Conservation (phyloP, 2,113 vertebrate genomes). For the Rhineura floridana region DNA sequence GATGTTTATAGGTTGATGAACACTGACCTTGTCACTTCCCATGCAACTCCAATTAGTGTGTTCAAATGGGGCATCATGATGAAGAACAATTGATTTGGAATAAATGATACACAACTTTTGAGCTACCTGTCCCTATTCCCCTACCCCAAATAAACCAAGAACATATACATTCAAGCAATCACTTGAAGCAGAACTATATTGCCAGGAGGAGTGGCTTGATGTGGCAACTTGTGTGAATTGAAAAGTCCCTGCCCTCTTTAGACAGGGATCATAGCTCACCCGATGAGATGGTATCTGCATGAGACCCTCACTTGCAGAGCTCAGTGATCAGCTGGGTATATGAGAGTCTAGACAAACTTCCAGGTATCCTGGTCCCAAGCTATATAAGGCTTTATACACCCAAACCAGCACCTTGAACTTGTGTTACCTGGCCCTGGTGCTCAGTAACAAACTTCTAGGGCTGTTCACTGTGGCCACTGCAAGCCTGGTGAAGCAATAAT, state of each 20-base stretch:
- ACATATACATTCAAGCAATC: background rate
- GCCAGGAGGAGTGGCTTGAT: background rate
- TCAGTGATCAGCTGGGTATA: too few relatives aligned
- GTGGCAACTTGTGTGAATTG: background rate
- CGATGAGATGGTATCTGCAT: too few relatives aligned
- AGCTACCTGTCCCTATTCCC: background rate
- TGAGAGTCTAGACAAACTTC: too few relatives aligned
- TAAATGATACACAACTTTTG: background rate
- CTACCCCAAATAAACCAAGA: background rate
- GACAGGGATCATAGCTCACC: background rate
- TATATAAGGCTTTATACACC: background rate
- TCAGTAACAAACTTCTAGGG: too few relatives aligned
- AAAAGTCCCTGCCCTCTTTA: background rate
- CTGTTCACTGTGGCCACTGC: too few relatives aligned
- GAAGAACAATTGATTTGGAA: background rate
- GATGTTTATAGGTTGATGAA: background rate
- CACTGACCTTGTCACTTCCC: slow-evolving; percentile 18
- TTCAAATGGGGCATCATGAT: background rate
- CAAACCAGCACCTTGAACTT: background rate
- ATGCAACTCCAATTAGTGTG: slow-evolving; percentile 4
- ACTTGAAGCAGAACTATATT: background rate
- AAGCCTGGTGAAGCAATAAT: background rate
- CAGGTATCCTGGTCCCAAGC: too few relatives aligned
- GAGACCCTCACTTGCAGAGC: too few relatives aligned
- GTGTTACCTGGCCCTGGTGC: too few relatives aligned